Evolutionary conservation across 2,797 vertebrate species (phyloP).

Genomic region (Astyanax mexicanus): DNA sequence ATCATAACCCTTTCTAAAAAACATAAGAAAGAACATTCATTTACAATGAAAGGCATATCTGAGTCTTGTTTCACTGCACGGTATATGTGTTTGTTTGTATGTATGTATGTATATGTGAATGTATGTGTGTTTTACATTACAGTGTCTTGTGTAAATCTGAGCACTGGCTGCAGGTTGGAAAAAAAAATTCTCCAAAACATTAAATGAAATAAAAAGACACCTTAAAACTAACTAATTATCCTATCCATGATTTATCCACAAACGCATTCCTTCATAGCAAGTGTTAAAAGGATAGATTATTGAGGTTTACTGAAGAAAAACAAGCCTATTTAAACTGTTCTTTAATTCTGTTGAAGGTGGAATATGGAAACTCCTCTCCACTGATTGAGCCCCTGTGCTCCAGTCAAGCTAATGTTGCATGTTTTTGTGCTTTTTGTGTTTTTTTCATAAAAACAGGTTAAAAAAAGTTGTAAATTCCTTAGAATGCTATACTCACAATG

Average conservation of each 20-base stretch:
- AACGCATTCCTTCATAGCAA: not conserved
- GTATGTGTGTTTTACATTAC: constrained; percentile 54
- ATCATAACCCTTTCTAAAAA: constrained; percentile 63
- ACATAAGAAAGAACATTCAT: constrained; percentile 74
- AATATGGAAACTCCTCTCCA: too few species aligned
- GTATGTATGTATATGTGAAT: too few species aligned
- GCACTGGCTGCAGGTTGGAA: constrained; percentile 57
- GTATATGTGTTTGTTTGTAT: constrained; percentile 62
- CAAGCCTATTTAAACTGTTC: too few species aligned
- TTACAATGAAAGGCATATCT: constrained; percentile 76
- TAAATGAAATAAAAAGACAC: constrained; percentile 25
- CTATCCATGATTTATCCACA: not conserved
- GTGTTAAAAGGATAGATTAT: not conserved
- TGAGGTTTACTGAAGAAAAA: not conserved
- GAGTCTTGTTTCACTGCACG: constrained; percentile 67
- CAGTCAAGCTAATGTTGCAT: too few species aligned
- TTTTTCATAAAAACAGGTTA: too few species aligned
- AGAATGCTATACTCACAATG: too few species aligned
- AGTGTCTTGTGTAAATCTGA: constrained; percentile 70
- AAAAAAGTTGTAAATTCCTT: too few species aligned
- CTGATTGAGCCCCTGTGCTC: too few species aligned
- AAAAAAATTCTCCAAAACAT: constrained; percentile 20
- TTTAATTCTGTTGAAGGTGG: too few species aligned
- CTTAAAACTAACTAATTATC: not conserved
- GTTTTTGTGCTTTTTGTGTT: too few species aligned